Percentiles rank a stretch among this genome's conserved stretches.
Conservation (phyloP, 1,140 invertebrate genomes). For the Parapsyche elsis region DNA sequence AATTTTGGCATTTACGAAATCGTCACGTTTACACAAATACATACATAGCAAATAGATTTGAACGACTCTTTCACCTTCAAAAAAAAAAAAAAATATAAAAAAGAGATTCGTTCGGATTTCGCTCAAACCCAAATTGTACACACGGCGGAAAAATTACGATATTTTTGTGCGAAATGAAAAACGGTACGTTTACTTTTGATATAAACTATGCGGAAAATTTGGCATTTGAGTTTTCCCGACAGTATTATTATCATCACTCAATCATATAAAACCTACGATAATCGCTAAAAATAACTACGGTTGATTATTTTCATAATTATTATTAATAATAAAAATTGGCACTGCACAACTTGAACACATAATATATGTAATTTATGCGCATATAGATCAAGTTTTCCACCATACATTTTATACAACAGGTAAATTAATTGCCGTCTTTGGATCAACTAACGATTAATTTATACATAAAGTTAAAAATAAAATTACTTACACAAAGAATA, state of each 20-base stretch:
- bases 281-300: conserved; percentile 21
- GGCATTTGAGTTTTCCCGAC: conserved; percentile 23
- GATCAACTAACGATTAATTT: conserved; percentile 17
- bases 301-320: conserved; percentile 25
- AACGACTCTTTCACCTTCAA: neutral
- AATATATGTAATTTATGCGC: conserved; percentile 29
- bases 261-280: conserved; percentile 36
- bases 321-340: conserved; percentile 41
- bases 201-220: conserved; percentile 36
- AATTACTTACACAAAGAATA: conserved; percentile 3
- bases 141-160: neutral
- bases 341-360: conserved; percentile 49
- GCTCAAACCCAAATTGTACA: neutral
- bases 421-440: conserved; percentile 29
- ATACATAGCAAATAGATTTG: neutral
- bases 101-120: neutral
- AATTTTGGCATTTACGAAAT: neutral
- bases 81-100: neutral
- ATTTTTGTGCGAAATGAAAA: conserved; percentile 21
- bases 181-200: neutral
- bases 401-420: conserved; percentile 2
- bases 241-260: conserved; percentile 22
- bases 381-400: conserved; percentile 18
- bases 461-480: neutral
- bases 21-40: neutral